phyloP scores from a whole-genome alignment of 92 coral and sea anemone species.

The Parazoanthus atlanticus region DNA sequence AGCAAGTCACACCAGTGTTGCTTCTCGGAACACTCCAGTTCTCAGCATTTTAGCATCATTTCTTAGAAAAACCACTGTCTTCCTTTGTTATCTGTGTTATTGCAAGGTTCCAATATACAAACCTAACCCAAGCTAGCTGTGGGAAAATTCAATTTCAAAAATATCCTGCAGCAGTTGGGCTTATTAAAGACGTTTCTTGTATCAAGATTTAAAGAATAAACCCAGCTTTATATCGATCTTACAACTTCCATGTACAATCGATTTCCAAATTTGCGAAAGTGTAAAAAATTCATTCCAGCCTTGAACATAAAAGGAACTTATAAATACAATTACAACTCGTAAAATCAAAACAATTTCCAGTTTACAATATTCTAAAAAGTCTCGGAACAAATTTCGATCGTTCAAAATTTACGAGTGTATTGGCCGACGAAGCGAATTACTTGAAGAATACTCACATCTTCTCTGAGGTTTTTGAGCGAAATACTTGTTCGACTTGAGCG shows the following conservation, averaged over 20 bases:
- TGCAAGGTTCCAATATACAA: not conserved
- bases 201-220: too few species aligned
- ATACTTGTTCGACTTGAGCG: constrained; percentile 18
- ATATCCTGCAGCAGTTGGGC: not conserved
- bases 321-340: too few species aligned
- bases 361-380: too few species aligned
- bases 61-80: not conserved
- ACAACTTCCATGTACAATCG: not conserved
- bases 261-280: not conserved
- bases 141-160: not conserved
- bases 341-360: too few species aligned
- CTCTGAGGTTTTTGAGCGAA: constrained; percentile 19
- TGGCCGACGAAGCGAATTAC: too few species aligned
- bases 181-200: not conserved
- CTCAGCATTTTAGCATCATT: not conserved
- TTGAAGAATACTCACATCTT: constrained; percentile 35
- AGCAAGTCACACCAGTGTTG: not conserved
- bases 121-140: not conserved
- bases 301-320: not conserved
- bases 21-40: not conserved
- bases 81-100: too few species aligned
- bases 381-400: not conserved
- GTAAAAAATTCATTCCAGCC: not conserved
- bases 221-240: not conserved
- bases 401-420: not conserved